phyloP scores from a whole-genome alignment of 2,888 invertebrate species.

The Drosophila setosimentum region DNA sequence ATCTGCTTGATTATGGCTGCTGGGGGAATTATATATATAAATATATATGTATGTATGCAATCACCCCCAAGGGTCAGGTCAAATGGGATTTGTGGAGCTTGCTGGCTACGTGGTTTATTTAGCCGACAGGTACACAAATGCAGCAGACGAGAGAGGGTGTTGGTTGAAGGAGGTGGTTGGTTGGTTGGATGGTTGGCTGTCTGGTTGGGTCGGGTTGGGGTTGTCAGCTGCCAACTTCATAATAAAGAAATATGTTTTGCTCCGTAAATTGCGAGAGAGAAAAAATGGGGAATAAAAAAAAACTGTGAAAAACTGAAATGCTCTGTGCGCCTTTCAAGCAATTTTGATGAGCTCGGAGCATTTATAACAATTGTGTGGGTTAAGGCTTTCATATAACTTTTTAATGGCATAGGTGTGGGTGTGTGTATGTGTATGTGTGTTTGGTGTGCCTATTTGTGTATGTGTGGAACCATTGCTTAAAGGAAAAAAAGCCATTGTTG shows the following conservation, averaged over 20 bases:
- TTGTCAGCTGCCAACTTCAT: slow-evolving; percentile 35
- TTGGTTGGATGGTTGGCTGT: neutral
- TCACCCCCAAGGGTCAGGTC: neutral
- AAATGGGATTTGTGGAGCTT: slow-evolving; percentile 44
- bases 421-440: neutral
- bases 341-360: slow-evolving; percentile 12
- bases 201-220: neutral
- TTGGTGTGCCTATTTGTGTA: neutral
- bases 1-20: slow-evolving; percentile 66
- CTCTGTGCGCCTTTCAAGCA: slow-evolving; percentile 7
- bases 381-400: slow-evolving; percentile 2
- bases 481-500: neutral
- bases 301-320: neutral
- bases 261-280: slow-evolving; percentile 32
- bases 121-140: slow-evolving; percentile 34
- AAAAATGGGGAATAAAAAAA: neutral
- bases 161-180: slow-evolving; percentile 4
- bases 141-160: neutral
- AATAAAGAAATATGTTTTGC: slow-evolving; percentile 63
- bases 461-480: neutral
- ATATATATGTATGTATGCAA: neutral
- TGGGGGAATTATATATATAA: slow-evolving; percentile 38
- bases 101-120: slow-evolving; percentile 32
- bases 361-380: slow-evolving; percentile 15
- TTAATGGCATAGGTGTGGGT: slow-evolving; percentile 12